Evolutionary conservation across 2,888 invertebrate species (phyloP).

Genomic region (Platypus cylindrus): DNA sequence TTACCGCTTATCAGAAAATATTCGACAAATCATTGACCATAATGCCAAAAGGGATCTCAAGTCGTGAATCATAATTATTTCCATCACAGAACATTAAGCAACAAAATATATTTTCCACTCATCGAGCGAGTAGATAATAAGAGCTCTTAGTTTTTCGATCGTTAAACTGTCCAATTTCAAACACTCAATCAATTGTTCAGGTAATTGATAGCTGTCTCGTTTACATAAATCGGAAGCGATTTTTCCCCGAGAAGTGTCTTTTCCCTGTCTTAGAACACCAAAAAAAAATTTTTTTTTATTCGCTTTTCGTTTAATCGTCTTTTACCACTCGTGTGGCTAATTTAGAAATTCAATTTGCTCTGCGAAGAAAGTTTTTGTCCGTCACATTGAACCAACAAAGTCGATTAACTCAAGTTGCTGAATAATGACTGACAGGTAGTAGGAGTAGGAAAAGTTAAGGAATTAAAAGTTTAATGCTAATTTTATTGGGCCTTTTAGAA

Average conservation of each 20-base stretch:
- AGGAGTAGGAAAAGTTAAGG: no score
- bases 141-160: neutral
- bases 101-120: no score
- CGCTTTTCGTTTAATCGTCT: constrained; percentile 9
- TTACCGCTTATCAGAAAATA: no score
- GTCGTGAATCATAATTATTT: no score
- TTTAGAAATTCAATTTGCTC: constrained; percentile 14
- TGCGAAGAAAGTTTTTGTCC: neutral
- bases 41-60: no score
- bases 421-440: no score
- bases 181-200: neutral
- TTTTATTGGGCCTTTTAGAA: no score
- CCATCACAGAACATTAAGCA: no score
- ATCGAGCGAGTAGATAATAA: no score
- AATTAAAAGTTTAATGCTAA: no score
- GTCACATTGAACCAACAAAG: neutral
- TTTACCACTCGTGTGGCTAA: constrained; percentile 11
- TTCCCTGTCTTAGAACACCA: neutral
- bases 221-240: constrained; percentile 8
- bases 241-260: constrained; percentile 1
- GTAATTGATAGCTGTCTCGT: constrained; percentile 9
- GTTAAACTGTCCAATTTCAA: neutral
- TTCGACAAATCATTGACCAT: no score
- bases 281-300: constrained; percentile 5
- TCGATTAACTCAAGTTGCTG: no score